Base-by-base conservation (phyloP, 2,888 invertebrate species). In the Lasioglossum vierecki region DNA sequence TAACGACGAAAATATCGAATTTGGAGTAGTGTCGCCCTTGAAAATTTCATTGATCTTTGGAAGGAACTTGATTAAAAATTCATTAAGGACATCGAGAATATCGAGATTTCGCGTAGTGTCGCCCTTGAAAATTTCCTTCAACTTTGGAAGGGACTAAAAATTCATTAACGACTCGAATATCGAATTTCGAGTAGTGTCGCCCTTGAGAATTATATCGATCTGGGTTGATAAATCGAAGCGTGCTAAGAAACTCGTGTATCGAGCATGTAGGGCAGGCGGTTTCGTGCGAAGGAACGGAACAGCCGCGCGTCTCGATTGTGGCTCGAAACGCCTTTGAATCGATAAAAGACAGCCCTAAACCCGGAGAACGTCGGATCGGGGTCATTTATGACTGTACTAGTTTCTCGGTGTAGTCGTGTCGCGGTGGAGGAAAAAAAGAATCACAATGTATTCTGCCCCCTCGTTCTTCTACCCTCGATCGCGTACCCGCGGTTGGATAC, bases 271-370 rank as follows among this genome's bases (percentile, higher is more conserved):
- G 26, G 60, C 60, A 63, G 60, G 2, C 30, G 30, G 60, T 5
- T 5, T 60, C 60, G 60, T 11, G 18, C 30, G 71, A 57, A 30
- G 26, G 22, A 71, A 74, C 18, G 46, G 60, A 66, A 66, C 46
- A 26, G 30, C 30, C 30, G 18, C 35, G 35, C 66, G 66, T 66
- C 66, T 66, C 66, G 66, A 66, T 66, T 63, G 63, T 63, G 63
- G 63, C 63, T 63, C 63, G 66, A 66, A 66, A 66, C 66, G 66
- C 41, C 71, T 68, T 68, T 30, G 35, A 53, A 82, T 82, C 82
- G 82, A 82, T 82, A 82, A 53, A 74, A 80, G 57, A 57, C 49
- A 63, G 71, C 60, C 71, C 70, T 80, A 76, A 63, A 70, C 75
- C 60, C 82, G 71, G 75, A 39, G 68, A 75, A 75, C 49, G 30